phyloP scores from a whole-genome alignment of 1,140 invertebrate species.

The Drosophila rufa region DNA sequence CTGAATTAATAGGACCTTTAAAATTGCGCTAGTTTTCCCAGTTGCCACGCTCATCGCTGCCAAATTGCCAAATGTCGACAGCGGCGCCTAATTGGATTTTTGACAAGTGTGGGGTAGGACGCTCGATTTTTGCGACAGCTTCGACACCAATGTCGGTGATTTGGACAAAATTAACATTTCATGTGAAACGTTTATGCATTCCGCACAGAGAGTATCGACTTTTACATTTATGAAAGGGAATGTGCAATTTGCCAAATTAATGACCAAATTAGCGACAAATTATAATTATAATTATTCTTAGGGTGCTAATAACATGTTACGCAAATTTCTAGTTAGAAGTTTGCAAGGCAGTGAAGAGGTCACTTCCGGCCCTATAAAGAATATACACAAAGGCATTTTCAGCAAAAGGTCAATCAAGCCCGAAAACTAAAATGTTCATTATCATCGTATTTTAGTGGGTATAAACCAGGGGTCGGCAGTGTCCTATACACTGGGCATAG shows the following conservation, averaged over 20 bases:
- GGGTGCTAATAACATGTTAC: too few relatives aligned
- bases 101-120: constrained; percentile 46
- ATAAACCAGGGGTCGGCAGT: too few relatives aligned
- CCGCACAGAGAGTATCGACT: constrained; percentile 7
- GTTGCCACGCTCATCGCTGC: not conserved
- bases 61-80: constrained; percentile 51
- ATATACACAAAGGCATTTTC: too few relatives aligned
- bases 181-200: constrained; percentile 24
- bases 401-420: too few relatives aligned
- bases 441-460: too few relatives aligned
- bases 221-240: constrained; percentile 55
- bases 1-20: not conserved
- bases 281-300: not conserved
- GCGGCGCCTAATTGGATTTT: constrained; percentile 73
- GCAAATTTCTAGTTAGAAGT: too few relatives aligned
- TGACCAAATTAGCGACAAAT: constrained; percentile 56
- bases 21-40: not conserved
- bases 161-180: constrained; percentile 28
- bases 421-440: too few relatives aligned
- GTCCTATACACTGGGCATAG: too few relatives aligned
- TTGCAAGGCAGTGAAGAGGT: too few relatives aligned
- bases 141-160: constrained; percentile 20
- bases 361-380: too few relatives aligned
- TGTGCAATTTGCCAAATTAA: constrained; percentile 69
- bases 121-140: constrained; percentile 38